Evolutionary conservation across 2,113 vertebrate species (phyloP), one percentile per base, ranked within the genome.

Genomic region (Notiomystis cincta): DNA sequence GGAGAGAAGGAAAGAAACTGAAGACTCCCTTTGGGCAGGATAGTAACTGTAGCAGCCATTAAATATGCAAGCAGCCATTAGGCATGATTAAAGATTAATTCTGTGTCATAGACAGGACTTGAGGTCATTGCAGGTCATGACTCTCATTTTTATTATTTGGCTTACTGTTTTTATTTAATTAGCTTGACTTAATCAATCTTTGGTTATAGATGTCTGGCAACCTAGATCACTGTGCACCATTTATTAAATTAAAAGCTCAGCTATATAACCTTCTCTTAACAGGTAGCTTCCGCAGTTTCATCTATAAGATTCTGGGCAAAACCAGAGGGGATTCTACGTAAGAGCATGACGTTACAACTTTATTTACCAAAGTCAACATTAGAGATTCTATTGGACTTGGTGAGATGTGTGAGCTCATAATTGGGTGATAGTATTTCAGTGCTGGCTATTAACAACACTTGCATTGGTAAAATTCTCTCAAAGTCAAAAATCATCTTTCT

Each of bases 11-110:
- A 92, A 95, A 95, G 93, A 87, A 97, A 97, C 54, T 28, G 13
- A 97, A 79, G 94, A 96, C 65, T 97, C 95, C 95, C 97, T 96
- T 93, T 95, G 94, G 96, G 86, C 54, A 65, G 69, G 33, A 96
- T n/a, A 95, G 84, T 82, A 97, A 97, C 80, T 95, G 75, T 71
- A 90, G 93, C 33, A 96, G 80, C 47, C 79, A 97, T 98, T 96
- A 97, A 96, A 96, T 97, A 98, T 96, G 95, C 75, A 97, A 95
- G 89, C 97, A 97, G 96, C 78, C 94, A 98, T 98, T 98, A 97
- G 95, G 78, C 71, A 95, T 95, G 96, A 98, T 98, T 98, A 98
- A 98, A 98, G 95, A 98, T 98, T 98, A 94, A 98, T 98, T 97
- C 95, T 95, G 77, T 97, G 95, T 97, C 88, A 97, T 60, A 88